phyloP scores from a whole-genome alignment of 1,140 invertebrate genomes.

The Dendrolimus punctatus region DNA sequence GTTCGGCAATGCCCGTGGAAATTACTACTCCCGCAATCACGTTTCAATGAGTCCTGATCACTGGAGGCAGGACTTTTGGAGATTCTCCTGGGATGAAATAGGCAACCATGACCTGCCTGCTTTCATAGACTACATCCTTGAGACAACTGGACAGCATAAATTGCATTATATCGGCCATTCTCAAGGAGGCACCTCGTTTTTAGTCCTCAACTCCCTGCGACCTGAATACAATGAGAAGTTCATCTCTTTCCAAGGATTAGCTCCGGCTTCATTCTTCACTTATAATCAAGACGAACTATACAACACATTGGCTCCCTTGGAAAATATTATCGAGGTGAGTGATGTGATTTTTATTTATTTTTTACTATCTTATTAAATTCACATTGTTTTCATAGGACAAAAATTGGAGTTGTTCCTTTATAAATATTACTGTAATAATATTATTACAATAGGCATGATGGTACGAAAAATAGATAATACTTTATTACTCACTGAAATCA shows the following conservation, averaged over 20 bases:
- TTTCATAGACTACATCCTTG: slow-evolving; percentile 64
- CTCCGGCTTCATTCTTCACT: slow-evolving; percentile 21
- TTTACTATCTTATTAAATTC: too few species aligned
- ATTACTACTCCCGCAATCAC: slow-evolving; percentile 74
- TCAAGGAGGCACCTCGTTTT: slow-evolving; percentile 77
- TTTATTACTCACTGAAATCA: too few species aligned
- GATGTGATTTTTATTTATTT: neutral
- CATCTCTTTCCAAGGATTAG: slow-evolving; percentile 24
- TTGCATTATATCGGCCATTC: slow-evolving; percentile 75
- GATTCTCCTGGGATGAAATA: slow-evolving; percentile 76
- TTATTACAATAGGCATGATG: too few species aligned
- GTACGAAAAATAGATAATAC: too few species aligned
- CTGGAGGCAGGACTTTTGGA: slow-evolving; percentile 49
- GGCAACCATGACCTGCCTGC: slow-evolving; percentile 66
- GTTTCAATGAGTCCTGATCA: slow-evolving; percentile 69
- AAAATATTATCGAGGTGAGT: slow-evolving; percentile 19
- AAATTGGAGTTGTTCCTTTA: neutral
- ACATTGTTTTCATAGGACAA: too few species aligned
- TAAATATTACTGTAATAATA: too few species aligned
- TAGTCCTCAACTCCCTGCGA: slow-evolving; percentile 69
- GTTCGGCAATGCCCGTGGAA: slow-evolving; percentile 78
- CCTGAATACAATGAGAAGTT: slow-evolving; percentile 74
- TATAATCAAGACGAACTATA: slow-evolving; percentile 14
- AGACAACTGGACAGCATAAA: slow-evolving; percentile 44
- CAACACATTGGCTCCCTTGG: slow-evolving; percentile 9